Base-by-base conservation (phyloP, 2,113 vertebrate species). In the Seriola quinqueradiata region DNA sequence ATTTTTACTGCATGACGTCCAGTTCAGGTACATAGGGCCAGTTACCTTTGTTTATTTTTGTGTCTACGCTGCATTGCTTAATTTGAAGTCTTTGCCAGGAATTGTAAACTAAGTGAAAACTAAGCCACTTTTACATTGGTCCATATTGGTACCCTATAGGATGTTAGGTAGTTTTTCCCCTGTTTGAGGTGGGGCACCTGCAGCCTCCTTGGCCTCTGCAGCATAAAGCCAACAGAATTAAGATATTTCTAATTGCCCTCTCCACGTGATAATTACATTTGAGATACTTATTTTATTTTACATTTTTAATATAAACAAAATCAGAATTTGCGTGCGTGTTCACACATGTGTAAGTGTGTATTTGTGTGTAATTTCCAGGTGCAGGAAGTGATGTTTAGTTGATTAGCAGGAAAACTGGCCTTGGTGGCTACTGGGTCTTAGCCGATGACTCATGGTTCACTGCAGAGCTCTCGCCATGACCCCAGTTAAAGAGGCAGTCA, bases 401-500 rank as follows among this genome's bases (percentile, higher is more conserved):
- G 67, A 84, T 81, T 72, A 81, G 70, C 58, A 79, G 72, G 48
- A 32, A 70, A 57, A 42, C 60, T 68, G 71, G 59, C 74, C 81
- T 28, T 17, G 17, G 71, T 81, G 75, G 50, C 78, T 65, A 17
- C 16, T 12, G 60, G 88, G 75, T 90, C 77, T 70, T 65, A 52
- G 59, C 52, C 58, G 59, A 85, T 91, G 89, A 87, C 89, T 84
- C 77, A 70, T 48, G 84, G 82, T 89, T 91, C 68, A 87, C 79
- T 83, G 70, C 78, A 75, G 84, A 87, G 77, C 86, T 77, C 81
- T 85, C 23, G 52, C 36, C 61, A 42, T 90, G 89, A 88, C 81
- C 82, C 87, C 69, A 28, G 87, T 86, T 90, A 87, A 89, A 87
- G 83, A 90, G 70, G 58, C 81, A 85, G 84, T 82, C 81, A 70